A percentile compares a stretch with the other conserved stretches of the same genome.
Evolutionary conservation across 2,888 invertebrate species (phyloP).

Genomic region (Parnassius mnemosyne): DNA sequence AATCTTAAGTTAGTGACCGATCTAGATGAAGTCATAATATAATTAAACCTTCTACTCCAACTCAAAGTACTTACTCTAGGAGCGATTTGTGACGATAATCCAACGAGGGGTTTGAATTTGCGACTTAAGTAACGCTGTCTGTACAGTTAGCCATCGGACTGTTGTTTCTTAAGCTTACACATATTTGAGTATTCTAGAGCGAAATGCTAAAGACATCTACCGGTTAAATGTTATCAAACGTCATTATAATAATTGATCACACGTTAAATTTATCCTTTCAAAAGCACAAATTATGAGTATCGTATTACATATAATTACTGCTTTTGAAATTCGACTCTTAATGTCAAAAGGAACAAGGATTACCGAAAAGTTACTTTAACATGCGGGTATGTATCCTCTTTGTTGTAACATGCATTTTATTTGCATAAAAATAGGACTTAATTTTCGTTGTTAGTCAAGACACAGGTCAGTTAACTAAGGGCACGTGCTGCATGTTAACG

Average conservation of each 20-base stretch:
- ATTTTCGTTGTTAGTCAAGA: not conserved
- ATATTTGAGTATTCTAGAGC: not conserved
- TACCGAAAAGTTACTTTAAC: slow-evolving; percentile 6
- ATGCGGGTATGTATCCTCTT: slow-evolving; percentile 15
- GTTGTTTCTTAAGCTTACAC: too few species aligned
- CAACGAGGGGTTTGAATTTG: too few species aligned
- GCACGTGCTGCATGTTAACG: slow-evolving; percentile 15
- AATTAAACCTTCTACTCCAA: too few species aligned
- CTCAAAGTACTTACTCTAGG: too few species aligned
- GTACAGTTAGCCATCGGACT: too few species aligned
- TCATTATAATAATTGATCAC: slow-evolving; percentile 6
- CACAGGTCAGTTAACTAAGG: slow-evolving; percentile 9
- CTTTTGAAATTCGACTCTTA: slow-evolving; percentile 11
- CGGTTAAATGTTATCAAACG: too few species aligned
- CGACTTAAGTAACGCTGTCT: too few species aligned
- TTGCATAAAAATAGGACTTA: not conserved
- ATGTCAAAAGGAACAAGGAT: not conserved
- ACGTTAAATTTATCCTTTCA: slow-evolving; percentile 14
- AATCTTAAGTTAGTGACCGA: too few species aligned
- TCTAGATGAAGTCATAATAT: too few species aligned
- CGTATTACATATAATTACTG: slow-evolving; percentile 17
- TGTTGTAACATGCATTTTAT: not conserved
- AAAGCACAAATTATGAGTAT: slow-evolving; percentile 8
- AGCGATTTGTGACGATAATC: too few species aligned
- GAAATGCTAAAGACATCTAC: not conserved